Percentiles rank a stretch among this genome's conserved stretches.
Conservation (phyloP, 2,888 invertebrate genomes). For the Meiosimyza decipiens region DNA sequence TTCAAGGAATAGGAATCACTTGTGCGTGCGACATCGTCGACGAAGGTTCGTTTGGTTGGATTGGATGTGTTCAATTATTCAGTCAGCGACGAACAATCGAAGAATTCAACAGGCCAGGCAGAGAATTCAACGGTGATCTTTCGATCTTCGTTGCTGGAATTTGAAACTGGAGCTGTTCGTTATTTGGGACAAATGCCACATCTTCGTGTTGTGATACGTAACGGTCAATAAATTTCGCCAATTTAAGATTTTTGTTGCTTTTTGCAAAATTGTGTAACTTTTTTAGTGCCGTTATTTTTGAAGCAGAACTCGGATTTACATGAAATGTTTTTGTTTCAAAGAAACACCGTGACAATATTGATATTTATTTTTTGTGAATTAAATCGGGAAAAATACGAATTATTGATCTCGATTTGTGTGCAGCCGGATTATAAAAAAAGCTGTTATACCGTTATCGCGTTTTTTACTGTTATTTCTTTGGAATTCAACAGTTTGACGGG, state of each 20-base stretch:
- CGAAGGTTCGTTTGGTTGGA: constrained; percentile 46
- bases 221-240: neutral
- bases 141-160: neutral
- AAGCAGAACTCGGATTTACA: neutral
- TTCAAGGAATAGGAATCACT: constrained; percentile 60
- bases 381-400: neutral
- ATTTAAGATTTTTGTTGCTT: neutral
- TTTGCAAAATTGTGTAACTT: neutral
- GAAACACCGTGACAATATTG: neutral
- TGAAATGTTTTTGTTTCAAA: neutral
- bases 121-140: constrained; percentile 14
- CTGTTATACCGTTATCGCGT: neutral
- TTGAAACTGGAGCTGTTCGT: neutral
- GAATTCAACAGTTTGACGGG: too few relatives aligned
- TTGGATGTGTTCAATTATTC: constrained; percentile 46
- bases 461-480: too few relatives aligned
- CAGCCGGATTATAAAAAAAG: neutral
- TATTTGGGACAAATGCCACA: neutral
- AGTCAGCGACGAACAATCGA: neutral
- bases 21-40: constrained; percentile 61
- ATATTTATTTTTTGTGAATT: neutral
- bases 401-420: neutral
- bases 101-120: neutral
- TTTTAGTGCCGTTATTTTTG: constrained; percentile 8
- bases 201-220: neutral